Conservation (phyloP, 2,888 invertebrate genomes). For the Drosophila mayaguana region DNA sequence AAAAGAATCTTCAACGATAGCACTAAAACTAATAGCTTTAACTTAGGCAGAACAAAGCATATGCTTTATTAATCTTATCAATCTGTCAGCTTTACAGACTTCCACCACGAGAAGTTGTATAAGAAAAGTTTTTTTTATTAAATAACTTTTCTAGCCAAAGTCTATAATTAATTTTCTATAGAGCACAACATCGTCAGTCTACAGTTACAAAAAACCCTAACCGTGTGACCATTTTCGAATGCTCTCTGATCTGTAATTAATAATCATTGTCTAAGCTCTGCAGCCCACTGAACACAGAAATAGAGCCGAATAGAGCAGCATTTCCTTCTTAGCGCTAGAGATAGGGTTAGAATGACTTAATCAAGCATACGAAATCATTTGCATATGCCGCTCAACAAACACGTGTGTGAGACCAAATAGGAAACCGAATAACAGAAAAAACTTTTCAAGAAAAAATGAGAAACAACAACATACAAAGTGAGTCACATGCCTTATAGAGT, state of each 20-base stretch:
- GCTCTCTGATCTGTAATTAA: conserved; percentile 46
- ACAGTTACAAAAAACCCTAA: not conserved
- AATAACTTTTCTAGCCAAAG: conserved; percentile 2
- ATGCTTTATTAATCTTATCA: not conserved
- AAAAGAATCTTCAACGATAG: conserved; percentile 3
- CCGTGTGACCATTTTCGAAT: conserved; percentile 37
- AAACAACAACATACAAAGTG: conserved; percentile 2
- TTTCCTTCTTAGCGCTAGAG: conserved; percentile 48
- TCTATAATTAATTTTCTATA: conserved; percentile 18
- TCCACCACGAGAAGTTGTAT: not conserved
- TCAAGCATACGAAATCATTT: conserved; percentile 36
- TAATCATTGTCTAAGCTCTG: conserved; percentile 41
- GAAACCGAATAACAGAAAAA: conserved; percentile 13
- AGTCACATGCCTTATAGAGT: conserved; percentile 26
- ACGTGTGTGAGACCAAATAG: conserved; percentile 46
- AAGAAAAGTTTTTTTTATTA: not conserved
- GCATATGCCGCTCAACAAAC: conserved; percentile 41
- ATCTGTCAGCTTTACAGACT: conserved; percentile 10
- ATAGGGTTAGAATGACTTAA: conserved; percentile 28
- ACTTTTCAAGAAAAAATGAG: not conserved
- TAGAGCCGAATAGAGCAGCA: conserved; percentile 8
- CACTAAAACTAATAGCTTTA: conserved; percentile 1
- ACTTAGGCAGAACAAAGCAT: conserved; percentile 2
- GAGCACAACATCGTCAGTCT: not conserved
- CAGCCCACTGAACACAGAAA: conserved; percentile 24